Evolutionary conservation across 2,888 invertebrate species (phyloP).

Genomic region (Crematogaster levior): DNA sequence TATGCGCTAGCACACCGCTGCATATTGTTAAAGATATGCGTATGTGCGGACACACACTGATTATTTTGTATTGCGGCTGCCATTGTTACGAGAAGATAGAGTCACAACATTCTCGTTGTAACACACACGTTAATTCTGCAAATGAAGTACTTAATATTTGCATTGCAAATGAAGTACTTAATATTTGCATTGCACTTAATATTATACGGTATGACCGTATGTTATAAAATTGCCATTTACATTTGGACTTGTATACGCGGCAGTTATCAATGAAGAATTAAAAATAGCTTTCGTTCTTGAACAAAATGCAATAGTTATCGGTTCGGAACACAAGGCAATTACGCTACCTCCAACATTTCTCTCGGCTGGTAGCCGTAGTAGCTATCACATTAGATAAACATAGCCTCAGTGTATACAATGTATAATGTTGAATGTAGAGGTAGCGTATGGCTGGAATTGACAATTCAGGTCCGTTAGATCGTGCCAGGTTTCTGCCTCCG

Average conservation of each 20-base stretch:
- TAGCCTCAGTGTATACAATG: conserved; percentile 50
- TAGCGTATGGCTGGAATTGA: conserved; percentile 60
- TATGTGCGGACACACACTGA: conserved; percentile 55
- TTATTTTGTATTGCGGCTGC: conserved; percentile 60
- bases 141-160: too few species aligned
- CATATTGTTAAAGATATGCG: conserved; percentile 24
- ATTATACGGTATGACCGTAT: not conserved
- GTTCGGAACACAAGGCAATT: too few species aligned
- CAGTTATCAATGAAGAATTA: not conserved
- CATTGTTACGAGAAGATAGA: not conserved
- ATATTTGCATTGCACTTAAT: not conserved
- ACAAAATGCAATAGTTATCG: not conserved
- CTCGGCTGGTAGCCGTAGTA: too few species aligned
- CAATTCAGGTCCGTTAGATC: conserved; percentile 53
- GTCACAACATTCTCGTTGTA: not conserved
- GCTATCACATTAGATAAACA: conserved; percentile 67
- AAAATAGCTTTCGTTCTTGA: not conserved
- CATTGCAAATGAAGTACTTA: too few species aligned
- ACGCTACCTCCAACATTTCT: not conserved
- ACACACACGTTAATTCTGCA: not conserved
- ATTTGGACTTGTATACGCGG: not conserved
- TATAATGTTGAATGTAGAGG: conserved; percentile 59
- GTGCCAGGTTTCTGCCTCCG: not conserved
- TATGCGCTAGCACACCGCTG: conserved; percentile 5
- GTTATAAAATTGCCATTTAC: not conserved